These are phyloP conservation scores for Hydrozoanthus tunicans DNA, from an alignment of 64 coral and sea anemone species.

Conservation along the genomic window DNA sequence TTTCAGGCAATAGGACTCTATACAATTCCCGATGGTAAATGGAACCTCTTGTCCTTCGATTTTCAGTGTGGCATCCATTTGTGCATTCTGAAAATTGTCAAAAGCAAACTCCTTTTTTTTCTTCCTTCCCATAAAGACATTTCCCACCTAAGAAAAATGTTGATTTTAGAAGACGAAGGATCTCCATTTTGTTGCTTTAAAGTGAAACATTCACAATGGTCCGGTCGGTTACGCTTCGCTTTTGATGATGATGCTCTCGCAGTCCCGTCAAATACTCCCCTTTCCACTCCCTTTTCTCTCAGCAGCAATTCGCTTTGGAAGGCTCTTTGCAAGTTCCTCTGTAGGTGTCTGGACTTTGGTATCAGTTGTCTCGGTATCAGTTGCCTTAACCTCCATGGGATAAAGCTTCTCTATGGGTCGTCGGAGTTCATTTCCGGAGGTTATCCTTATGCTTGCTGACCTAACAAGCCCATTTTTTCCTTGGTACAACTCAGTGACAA, in stretches of 20 bases:
- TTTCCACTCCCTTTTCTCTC: not conserved
- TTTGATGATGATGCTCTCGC: no score
- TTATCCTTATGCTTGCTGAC: not conserved
- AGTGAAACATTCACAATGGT: slow-evolving; percentile 21
- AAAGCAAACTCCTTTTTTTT: slow-evolving; percentile 28
- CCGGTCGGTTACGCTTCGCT: no score
- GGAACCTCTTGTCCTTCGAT: slow-evolving; percentile 43
- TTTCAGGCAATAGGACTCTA: slow-evolving; percentile 35
- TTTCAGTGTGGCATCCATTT: slow-evolving; percentile 33
- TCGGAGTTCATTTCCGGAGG: not conserved
- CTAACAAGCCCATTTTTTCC: not conserved
- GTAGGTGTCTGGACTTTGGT: not conserved
- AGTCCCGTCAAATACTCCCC: not conserved
- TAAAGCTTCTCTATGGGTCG: not conserved
- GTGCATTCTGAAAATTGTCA: slow-evolving; percentile 41
- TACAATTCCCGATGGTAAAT: slow-evolving; percentile 46
- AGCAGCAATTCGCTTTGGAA: not conserved
- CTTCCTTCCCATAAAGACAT: slow-evolving; percentile 27
- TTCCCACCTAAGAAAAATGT: slow-evolving; percentile 38
- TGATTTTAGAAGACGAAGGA: slow-evolving; percentile 37
- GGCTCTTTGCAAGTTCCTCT: not conserved
- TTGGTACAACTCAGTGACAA: no score
- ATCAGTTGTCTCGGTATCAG: not conserved
- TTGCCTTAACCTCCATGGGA: slow-evolving; percentile 1
- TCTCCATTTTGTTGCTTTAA: slow-evolving; percentile 31